Evolutionary conservation across 2,888 invertebrate genomes (phyloP), one percentile per base, ranked within the genome.

Genomic region (Callinectes sapidus): DNA sequence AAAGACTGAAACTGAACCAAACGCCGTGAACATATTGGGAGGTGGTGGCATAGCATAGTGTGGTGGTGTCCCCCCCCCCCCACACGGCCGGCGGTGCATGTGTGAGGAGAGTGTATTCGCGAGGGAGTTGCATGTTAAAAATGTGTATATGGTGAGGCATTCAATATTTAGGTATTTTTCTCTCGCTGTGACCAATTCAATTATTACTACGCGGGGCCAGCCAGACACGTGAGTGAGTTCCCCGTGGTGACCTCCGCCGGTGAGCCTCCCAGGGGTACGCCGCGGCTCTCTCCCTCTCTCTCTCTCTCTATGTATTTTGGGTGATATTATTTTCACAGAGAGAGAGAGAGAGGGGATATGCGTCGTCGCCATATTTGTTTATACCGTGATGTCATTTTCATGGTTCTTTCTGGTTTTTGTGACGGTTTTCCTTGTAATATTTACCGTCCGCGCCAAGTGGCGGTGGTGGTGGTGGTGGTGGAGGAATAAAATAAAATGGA

Each of bases 141-240:
- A 71, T 35, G 35, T 81, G 81, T 71, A 28, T 71, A 71, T 71
- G 81, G 81, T 35, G 35, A 81, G 81, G 81, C 35, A 13, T 81
- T 81, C 35, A 81, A 81, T 81, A 81, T 81, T 32, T 81, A 81
- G 35, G 81, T 32, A 35, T 35, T 81, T 81, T 81, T 81, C 16
- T 18, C 16, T 18, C 81, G 35, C 35, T 81, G 81, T 81, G 81
- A 81, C 81, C 81, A 81, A 71, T 81, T 81, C 81, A 81, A 32
- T 81, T 81, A 32, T 35, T 81, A 32, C 81, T 32, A 3, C n/a
- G 71, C 48, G 81, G 13, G 32, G 35, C 32, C 71, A 28, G 35
- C 32, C 71, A 28, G 71, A 71, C 71, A n/a, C 28, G n/a, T 28
- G 71, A 10, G n/a, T 28, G 71, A 10, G 10, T 18, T 18, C 71